Base-by-base conservation (phyloP, 2,113 vertebrate genomes). In the Mormyrus iriodes region DNA sequence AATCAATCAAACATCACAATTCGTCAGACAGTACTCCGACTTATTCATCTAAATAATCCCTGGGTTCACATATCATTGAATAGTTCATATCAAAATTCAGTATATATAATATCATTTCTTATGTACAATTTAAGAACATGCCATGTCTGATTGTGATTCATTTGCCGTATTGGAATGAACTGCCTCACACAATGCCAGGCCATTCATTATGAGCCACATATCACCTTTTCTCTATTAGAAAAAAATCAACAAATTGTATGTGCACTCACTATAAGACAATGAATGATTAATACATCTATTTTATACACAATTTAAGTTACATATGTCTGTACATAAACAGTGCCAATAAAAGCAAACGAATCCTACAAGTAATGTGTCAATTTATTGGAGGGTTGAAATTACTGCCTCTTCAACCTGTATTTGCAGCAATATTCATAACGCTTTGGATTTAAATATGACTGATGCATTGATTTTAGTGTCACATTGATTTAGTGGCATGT, bases 391-490 rank as follows among this genome's bases (percentile, higher is more conserved):
- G 44, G 39, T 84, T 44, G 82, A 46, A 48, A 4, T 84, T 13
- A 48, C 39, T 48, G 44, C 42, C 19, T 46, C 39, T 48, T 48
- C 44, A 46, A 24, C 21, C 44, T 48, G n/a, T 44, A 44, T 48
- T 84, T 84, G 82, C 44, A 48, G 44, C 19, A 84, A 24, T 46
- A 84, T 84, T 84, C 82, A 24, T 84, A 42, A 84, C 17, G 17
- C 82, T 48, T 15, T 84, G 82, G 17, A 44, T 84, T 84, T 84
- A 84, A 84, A 84, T 84, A n/a, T 84, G 82, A 84, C 44, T 84
- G 82, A 84, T 46, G n/a, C 19, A 84, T 84, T 84, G 82, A 84
- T 84, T 84, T 79, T 84, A n/a, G 39, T 84, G 82, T 84, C 58
- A 46, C 44, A 42, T 73, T 73, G 53, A 88, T 73, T 88, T 49